These are phyloP conservation scores for Caenorhabditis doughertyi DNA, from an alignment of 2,888 invertebrate genomes.

Conservation along the genomic window DNA sequence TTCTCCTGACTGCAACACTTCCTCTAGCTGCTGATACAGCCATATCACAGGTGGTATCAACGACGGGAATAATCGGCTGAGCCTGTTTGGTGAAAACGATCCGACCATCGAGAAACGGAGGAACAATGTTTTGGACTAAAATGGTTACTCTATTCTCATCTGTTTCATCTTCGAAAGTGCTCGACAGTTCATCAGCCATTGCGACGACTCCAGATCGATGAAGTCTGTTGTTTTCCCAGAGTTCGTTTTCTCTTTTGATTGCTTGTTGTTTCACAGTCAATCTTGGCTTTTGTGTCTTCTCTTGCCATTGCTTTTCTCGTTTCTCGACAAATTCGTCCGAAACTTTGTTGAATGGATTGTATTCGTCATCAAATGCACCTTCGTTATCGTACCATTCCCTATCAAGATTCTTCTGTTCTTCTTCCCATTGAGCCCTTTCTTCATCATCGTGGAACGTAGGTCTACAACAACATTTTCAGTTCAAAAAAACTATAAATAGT, in stretches of 20 bases:
- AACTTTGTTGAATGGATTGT: slow-evolving; percentile 89
- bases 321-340: slow-evolving; percentile 92
- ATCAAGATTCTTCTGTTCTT: slow-evolving; percentile 91
- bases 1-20: slow-evolving; percentile 91
- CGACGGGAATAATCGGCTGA: slow-evolving; percentile 76
- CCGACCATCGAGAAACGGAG: slow-evolving; percentile 97
- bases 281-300: slow-evolving; percentile 87
- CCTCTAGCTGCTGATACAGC: slow-evolving; percentile 96
- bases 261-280: slow-evolving; percentile 96
- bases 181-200: slow-evolving; percentile 63
- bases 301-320: slow-evolving; percentile 94
- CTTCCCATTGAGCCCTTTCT: slow-evolving; percentile 91
- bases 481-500: background rate
- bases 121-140: slow-evolving; percentile 97
- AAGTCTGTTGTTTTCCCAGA: slow-evolving; percentile 99
- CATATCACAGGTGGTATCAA: slow-evolving; percentile 97
- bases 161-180: slow-evolving; percentile 88
- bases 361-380: slow-evolving; percentile 89
- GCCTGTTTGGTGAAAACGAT: slow-evolving; percentile 93
- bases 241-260: slow-evolving; percentile 95
- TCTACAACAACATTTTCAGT: slow-evolving; percentile 31
- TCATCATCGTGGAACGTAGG: slow-evolving; percentile 85
- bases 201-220: slow-evolving; percentile 86
- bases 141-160: slow-evolving; percentile 93
- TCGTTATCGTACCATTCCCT: slow-evolving; percentile 98